Base-by-base conservation (phyloP, 2,888 invertebrate genomes). In the Scaptomyza tumidula region DNA sequence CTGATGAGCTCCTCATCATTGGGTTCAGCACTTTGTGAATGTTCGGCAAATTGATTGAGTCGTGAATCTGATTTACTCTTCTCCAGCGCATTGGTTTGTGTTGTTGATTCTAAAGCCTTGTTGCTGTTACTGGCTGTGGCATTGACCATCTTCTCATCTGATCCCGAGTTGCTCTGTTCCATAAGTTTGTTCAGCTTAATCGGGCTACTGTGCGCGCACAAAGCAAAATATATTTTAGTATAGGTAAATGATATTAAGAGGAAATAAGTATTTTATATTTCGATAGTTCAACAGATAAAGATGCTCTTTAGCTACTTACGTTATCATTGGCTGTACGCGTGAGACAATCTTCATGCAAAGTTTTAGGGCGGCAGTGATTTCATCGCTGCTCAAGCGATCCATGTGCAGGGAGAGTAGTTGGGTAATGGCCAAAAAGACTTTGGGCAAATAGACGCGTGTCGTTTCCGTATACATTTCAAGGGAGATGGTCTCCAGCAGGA, bases 391-490 rank as follows among this genome's bases (percentile, higher is more conserved):
- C 37, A 92, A 68, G 52, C 88, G 87, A 48, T 91, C 90, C 64
- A 95, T 93, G 86, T 95, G 93, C 3, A 93, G 89, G 2, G 94
- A 94, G 43, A 96, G 91, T 65, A 94, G 93, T 53, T 93, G 93
- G 19, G 95, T 94, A 46, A 96, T 94, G 78, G 95, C 94, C 66
- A 94, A 93, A 84, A 97, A 95, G 59, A 97, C 93, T 79, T 94
- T 94, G n/a, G 96, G 97, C 59, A 97, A 92, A 89, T 96, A 96
- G 77, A 96, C 95, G 9, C 95, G 95, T 7, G 96, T 95, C 24
- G 95, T 96, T 89, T 96, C 96, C 52, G 95, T 93, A 80, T 95
- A 96, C 52, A 95, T 95, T 91, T 97, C 96, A 80, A 95, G 92
- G 0, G 95, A 95, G 55, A 96, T 95, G 35, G 95, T 94, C 71